phyloP scores from a whole-genome alignment of 2,888 invertebrate species.

The Cyclophora albipunctata region DNA sequence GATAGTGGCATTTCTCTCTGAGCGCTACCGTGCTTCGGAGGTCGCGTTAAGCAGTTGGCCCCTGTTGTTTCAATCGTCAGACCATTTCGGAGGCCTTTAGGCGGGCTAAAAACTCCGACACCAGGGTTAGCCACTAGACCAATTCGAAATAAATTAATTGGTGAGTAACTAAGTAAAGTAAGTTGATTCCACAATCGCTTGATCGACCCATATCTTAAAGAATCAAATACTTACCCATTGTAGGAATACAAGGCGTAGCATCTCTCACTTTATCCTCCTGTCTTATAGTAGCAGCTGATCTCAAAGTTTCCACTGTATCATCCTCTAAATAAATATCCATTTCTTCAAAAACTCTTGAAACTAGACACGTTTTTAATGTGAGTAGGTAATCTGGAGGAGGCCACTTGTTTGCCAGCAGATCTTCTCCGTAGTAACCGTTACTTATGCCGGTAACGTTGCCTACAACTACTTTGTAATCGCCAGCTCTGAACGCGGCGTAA shows the following conservation, averaged over 20 bases:
- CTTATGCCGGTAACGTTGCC: slow-evolving; percentile 65
- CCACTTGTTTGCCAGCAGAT: slow-evolving; percentile 41
- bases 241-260: slow-evolving; percentile 46
- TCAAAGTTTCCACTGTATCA: slow-evolving; percentile 36
- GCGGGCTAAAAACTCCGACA: too few relatives aligned
- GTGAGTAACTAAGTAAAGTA: too few relatives aligned
- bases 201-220: background rate
- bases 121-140: too few relatives aligned
- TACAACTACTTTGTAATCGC: slow-evolving; percentile 78
- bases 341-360: slow-evolving; percentile 42
- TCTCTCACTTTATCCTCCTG: slow-evolving; percentile 49
- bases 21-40: too few relatives aligned
- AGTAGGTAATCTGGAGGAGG: slow-evolving; percentile 49
- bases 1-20: too few relatives aligned
- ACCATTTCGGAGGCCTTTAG: too few relatives aligned
- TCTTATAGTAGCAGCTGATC: slow-evolving; percentile 41
- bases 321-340: slow-evolving; percentile 43
- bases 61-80: too few relatives aligned
- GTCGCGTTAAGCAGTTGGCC: too few relatives aligned
- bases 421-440: slow-evolving; percentile 54
- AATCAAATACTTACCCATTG: slow-evolving; percentile 43
- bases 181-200: background rate
- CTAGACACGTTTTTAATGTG: slow-evolving; percentile 38
- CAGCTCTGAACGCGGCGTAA: slow-evolving; percentile 75
- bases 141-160: too few relatives aligned